These are phyloP conservation scores for Phoxinus dragarum DNA, from an alignment of 2,797 vertebrate species.

Conservation along the genomic window DNA sequence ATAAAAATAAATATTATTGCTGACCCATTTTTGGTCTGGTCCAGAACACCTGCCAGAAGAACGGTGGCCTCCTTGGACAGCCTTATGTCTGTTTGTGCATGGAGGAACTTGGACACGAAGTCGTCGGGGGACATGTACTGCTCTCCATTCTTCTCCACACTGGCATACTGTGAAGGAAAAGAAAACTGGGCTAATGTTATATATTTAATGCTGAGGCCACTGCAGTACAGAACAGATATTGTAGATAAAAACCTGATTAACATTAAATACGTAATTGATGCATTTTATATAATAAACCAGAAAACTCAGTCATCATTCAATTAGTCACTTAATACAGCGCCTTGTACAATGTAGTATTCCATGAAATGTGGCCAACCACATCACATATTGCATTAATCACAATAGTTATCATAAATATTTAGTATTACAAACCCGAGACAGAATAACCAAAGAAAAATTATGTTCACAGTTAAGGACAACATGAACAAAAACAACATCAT, in stretches of 20 bases:
- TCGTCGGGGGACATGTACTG: constrained; percentile 86
- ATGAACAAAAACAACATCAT: background rate
- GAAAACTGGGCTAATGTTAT: constrained; percentile 30
- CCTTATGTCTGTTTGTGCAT: constrained; percentile 80
- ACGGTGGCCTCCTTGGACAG: constrained; percentile 79
- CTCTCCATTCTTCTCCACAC: constrained; percentile 85
- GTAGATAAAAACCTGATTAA: background rate
- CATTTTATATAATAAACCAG: background rate
- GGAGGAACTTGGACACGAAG: constrained; percentile 84
- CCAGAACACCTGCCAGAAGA: constrained; percentile 85
- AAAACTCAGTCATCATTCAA: background rate
- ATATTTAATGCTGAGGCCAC: background rate
- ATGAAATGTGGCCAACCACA: background rate
- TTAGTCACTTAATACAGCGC: background rate
- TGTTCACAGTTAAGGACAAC: background rate
- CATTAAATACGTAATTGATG: background rate
- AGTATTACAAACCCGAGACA: background rate
- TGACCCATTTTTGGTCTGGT: constrained; percentile 90
- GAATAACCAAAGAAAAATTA: background rate
- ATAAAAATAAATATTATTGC: constrained; percentile 55
- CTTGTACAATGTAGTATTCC: background rate
- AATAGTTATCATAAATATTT: background rate
- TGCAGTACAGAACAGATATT: background rate
- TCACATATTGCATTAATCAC: background rate
- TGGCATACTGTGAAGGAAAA: constrained; percentile 81